A percentile compares a stretch with the other conserved stretches of the same genome.
Evolutionary conservation across 30 jellyfish, hydroid and myxozoan species (phyloP).

Genomic region (Aurelia coerulea): DNA sequence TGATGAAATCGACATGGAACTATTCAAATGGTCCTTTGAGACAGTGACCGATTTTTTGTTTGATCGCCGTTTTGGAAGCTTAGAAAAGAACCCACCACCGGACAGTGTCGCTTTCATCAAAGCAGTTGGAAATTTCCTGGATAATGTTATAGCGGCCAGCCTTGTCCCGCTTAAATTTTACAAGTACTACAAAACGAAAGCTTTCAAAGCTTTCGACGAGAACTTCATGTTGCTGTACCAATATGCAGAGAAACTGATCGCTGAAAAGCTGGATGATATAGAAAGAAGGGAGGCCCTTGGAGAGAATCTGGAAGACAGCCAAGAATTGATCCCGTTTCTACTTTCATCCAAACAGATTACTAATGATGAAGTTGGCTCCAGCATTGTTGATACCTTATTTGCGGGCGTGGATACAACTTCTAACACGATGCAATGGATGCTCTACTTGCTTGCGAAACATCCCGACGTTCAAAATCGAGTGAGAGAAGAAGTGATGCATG

Average conservation of each 20-base stretch:
- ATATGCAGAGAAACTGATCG: conserved; percentile 51
- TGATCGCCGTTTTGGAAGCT: conserved; percentile 51
- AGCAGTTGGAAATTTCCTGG: conserved; percentile 62
- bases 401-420: conserved; percentile 89
- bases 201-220: conserved; percentile 37
- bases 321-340: conserved; percentile 63
- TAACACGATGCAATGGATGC: conserved; percentile 80
- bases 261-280: conserved; percentile 33
- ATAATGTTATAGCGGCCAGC: conserved; percentile 15
- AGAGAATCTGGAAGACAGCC: neutral
- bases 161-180: conserved; percentile 43
- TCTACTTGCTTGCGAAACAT: conserved; percentile 55
- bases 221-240: conserved; percentile 25
- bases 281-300: neutral
- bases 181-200: conserved; percentile 42
- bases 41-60: conserved; percentile 65
- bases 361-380: conserved; percentile 51
- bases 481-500: conserved; percentile 35
- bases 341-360: conserved; percentile 17
- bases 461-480: conserved; percentile 59
- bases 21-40: conserved; percentile 84
- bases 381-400: conserved; percentile 76
- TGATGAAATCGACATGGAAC: conserved; percentile 44
- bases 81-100: conserved; percentile 51
- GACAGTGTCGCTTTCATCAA: conserved; percentile 55